Conservation (phyloP, 2,888 invertebrate species). For the Phlogophora meticulosa region DNA sequence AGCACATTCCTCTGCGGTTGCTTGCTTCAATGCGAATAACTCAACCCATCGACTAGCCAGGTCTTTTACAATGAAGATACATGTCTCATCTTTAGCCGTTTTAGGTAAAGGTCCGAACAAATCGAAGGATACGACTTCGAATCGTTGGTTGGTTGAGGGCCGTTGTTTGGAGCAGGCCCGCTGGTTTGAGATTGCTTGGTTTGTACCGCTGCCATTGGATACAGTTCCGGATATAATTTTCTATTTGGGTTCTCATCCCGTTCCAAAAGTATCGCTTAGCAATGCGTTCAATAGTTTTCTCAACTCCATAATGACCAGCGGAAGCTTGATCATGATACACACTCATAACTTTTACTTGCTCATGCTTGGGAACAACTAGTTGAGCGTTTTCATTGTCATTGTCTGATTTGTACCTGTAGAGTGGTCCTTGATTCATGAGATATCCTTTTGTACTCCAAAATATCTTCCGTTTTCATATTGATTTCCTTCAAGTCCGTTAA, state of each 20-base stretch:
- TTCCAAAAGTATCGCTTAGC: slow-evolving; percentile 61
- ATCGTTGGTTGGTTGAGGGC: slow-evolving; percentile 38
- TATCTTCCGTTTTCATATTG: slow-evolving; percentile 38
- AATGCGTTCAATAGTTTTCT: slow-evolving; percentile 57
- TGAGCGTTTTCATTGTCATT: slow-evolving; percentile 54
- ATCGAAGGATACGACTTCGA: slow-evolving; percentile 58
- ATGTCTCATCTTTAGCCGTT: too few relatives aligned
- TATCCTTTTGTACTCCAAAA: slow-evolving; percentile 6
- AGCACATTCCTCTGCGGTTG: slow-evolving; percentile 1
- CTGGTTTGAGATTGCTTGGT: slow-evolving; percentile 53
- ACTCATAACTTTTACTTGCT: slow-evolving; percentile 53
- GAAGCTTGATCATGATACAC: slow-evolving; percentile 20
- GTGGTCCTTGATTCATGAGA: slow-evolving; percentile 52
- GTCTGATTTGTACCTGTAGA: slow-evolving; percentile 55
- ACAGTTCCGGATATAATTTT: slow-evolving; percentile 36
- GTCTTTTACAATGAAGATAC: neutral
- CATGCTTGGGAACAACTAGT: slow-evolving; percentile 63
- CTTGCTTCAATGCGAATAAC: slow-evolving; percentile 3
- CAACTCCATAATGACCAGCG: slow-evolving; percentile 28
- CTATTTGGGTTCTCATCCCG: slow-evolving; percentile 64
- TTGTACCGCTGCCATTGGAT: slow-evolving; percentile 55
- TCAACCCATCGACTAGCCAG: slow-evolving; percentile 7
- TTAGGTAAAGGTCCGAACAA: slow-evolving; percentile 50
- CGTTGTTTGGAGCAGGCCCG: slow-evolving; percentile 51
- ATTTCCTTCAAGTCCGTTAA: slow-evolving; percentile 40